Base-by-base conservation (phyloP, 2,797 vertebrate species). In the Rhinoraja longicauda region DNA sequence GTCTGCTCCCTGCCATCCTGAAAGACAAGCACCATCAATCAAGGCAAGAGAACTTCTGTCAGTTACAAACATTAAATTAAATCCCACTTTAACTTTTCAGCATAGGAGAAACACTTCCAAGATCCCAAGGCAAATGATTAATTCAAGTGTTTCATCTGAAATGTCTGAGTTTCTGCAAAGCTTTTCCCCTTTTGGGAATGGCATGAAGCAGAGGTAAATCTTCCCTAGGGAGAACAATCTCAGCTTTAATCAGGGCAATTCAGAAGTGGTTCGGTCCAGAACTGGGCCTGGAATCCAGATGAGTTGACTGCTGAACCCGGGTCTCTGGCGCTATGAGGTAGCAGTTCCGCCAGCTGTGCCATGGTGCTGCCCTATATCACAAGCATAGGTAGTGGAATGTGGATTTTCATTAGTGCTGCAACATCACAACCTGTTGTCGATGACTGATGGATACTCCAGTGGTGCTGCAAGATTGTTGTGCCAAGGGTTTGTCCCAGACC, bases 1-100 rank as follows among this genome's bases (percentile, higher is more conserved):
- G 94, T 99, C 98, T 29, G 97, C 96, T 59, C 99, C 98, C 94
- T 98, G 98, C 99, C 99, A 99, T 45, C 98, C 99, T 99, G 93
- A 6, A 88, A 93, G 84, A 93, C 73, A 84, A 36, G 91, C 70
- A 29, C 29, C 13, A 59, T 93, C 57, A 92, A 12, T 13, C 45
- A 75, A 6, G 70, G 9, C 64, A 70, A 19, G 15, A 15, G 10
- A 70, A 64, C 59, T 78, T 39, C n/a, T 67, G 17, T 17, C n/a
- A 88, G 5, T 12, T n/a, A 26, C 24, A 64, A 24, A 93, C 75
- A 93, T n/a, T 36, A 39, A 62, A 79, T 62, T 57, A 67, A 21
- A 24, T 53, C 19, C 5, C 29, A 19, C 4, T 53, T 77, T 13
- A 4, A 53, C 62, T 39, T 19, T 9, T 59, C 4, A 17, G 39